Evolutionary conservation across 2,113 vertebrate genomes (phyloP).

Genomic region (Vimba vimba): DNA sequence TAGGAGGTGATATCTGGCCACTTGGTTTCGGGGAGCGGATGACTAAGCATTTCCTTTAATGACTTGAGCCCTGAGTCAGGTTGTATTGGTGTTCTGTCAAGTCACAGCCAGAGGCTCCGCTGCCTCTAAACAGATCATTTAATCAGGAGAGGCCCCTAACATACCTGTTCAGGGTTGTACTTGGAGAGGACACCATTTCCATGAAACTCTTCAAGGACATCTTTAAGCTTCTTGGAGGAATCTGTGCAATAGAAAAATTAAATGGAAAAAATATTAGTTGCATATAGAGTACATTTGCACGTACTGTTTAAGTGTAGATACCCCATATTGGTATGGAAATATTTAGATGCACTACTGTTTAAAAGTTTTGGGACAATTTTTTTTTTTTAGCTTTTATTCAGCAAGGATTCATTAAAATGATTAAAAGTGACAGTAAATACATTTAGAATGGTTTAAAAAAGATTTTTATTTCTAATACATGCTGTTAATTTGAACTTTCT

Average conservation of each 20-base stretch:
- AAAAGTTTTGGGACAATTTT: neutral
- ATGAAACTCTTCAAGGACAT: slow-evolving; percentile 91
- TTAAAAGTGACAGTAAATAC: neutral
- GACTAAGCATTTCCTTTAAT: slow-evolving; percentile 54
- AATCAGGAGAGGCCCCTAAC: slow-evolving; percentile 46
- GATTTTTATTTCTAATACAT: neutral
- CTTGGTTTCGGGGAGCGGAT: slow-evolving; percentile 19
- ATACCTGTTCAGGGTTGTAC: slow-evolving; percentile 90
- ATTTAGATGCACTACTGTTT: neutral
- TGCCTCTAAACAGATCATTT: slow-evolving; percentile 34
- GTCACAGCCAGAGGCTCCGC: slow-evolving; percentile 23
- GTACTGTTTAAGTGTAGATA: neutral
- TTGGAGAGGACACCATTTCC: slow-evolving; percentile 85
- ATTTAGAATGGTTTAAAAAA: neutral
- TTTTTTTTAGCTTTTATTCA: neutral
- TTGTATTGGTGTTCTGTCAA: slow-evolving; percentile 29
- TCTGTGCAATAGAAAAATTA: slow-evolving; percentile 71
- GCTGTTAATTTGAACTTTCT: neutral
- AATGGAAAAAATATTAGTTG: neutral
- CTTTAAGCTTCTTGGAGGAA: slow-evolving; percentile 93
- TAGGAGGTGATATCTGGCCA: slow-evolving; percentile 20
- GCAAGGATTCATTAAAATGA: neutral
- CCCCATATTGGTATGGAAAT: neutral
- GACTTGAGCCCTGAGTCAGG: slow-evolving; percentile 54
- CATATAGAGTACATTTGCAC: neutral